Base-by-base conservation (phyloP, 2,888 invertebrate species). In the Microdon myrmicae region DNA sequence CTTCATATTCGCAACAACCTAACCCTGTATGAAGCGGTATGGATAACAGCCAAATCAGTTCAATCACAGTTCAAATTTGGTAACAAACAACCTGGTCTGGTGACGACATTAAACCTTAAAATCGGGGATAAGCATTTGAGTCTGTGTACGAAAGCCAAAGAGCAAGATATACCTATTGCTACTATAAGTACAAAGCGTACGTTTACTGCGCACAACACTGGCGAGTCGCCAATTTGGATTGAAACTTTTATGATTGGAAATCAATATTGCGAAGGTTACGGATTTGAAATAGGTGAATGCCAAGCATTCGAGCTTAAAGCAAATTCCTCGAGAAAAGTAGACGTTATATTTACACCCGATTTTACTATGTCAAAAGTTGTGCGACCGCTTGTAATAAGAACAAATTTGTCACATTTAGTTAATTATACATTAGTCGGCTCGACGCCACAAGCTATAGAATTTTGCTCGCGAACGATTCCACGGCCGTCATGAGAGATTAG, bases 171-270 rank as follows among this genome's bases (percentile, higher is more conserved):
- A 8, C 8, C 48, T 4, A n/a, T 12, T 8, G 23, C 8, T 12
- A 37, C 9, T 7, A 66, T 92, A 41, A 87, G 88, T 6, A 88
- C 91, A 10, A 89, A 89, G 70, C 85, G 93, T 56, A 86, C 90
- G 29, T 96, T 96, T 78, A 86, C 87, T 6, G 90, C 92, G 13
- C 85, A 90, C 70, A 98, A 98, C 82, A 90, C 90, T n/a, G 97
- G 97, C 1, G 90, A 90, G 74, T 84, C 96, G 68, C 86, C 90
- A n/a, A 87, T 97, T 72, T 84, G 85, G 68, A 85, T 95, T 67
- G 82, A 84, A 67, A 84, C 85, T 0, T 83, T 84, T 71, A 81
- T 81, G 54, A 87, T 92, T 67, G 88, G 87, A 72, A 85, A 85
- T 68, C 79, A 85, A 64, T 77, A 80, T 1, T 92, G 93, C 74